These are phyloP conservation scores for Pluvianellus socialis DNA, from an alignment of 2,113 vertebrate species.

Conservation along the genomic window DNA sequence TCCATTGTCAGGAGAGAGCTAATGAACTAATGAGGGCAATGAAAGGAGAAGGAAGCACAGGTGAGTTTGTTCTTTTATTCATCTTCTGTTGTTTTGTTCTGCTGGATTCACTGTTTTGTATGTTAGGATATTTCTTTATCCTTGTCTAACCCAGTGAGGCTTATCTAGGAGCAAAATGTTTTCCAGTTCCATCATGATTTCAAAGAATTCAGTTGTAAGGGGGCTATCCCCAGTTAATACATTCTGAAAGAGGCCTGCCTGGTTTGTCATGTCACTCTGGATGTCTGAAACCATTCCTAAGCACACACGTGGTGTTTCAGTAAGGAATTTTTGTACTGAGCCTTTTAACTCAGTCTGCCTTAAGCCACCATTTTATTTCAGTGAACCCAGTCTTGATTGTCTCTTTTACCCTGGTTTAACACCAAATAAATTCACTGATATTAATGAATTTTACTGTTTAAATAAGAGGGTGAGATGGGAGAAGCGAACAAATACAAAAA, in stretches of 20 bases:
- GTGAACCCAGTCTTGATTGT: neutral
- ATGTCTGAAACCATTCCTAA: neutral
- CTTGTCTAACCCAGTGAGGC: neutral
- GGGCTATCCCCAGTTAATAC: neutral
- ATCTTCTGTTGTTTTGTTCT: neutral
- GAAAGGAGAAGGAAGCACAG: conserved; percentile 89
- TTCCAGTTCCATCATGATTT: neutral
- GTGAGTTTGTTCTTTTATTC: conserved; percentile 70
- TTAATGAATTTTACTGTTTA: neutral
- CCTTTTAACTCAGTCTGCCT: neutral
- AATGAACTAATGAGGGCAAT: conserved; percentile 96
- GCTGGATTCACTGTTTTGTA: neutral
- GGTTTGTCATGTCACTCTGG: neutral
- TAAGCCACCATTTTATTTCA: neutral
- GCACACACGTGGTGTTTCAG: neutral
- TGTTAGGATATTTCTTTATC: neutral
- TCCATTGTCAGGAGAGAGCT: conserved; percentile 96
- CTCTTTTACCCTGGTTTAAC: neutral
- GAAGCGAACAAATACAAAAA: neutral
- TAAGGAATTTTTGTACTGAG: neutral
- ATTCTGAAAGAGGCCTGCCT: neutral
- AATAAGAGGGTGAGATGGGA: neutral
- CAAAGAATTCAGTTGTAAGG: neutral
- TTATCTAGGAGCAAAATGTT: neutral
- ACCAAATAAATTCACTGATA: neutral